Evolutionary conservation across 2,888 invertebrate species (phyloP), one percentile per base, ranked within the genome.

Genomic region (Dryobotodes eremita): DNA sequence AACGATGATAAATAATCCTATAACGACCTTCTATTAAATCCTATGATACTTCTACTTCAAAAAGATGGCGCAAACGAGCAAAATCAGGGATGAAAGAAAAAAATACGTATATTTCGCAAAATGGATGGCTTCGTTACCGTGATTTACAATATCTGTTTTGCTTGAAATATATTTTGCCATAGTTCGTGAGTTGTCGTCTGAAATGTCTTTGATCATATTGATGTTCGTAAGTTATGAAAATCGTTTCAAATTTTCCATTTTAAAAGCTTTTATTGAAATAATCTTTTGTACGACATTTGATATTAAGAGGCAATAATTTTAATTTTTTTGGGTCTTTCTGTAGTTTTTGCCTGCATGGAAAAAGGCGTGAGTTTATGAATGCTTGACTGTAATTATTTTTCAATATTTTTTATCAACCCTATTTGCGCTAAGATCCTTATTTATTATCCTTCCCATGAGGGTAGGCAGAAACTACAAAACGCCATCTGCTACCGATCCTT

Each of bases 41-140:
- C 31, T 50, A 73, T 74, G 42, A 61, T 75, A 78, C 53, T 69
- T 64, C 15, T 80, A 42, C 50, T 66, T 71, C n/a, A 61, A 75
- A 81, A 87, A 85, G 59, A 83, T 77, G 66, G 75, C 50, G 79
- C 76, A 79, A 86, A 79, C 73, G 82, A 84, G 85, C 73, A 82
- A 89, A 84, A 77, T 84, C 80, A 77, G 83, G 84, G 78, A 84
- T 81, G 83, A 86, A 85, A 80, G 86, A 86, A 89, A 86, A 79
- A 90, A 90, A 88, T 86, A 89, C 86, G 83, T 87, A 87, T 85
- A 87, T 86, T 87, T 83, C 76, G 74, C 84, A 88, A 80, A 90
- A 93, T 88, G 86, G 87, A 93, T 92, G 88, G 88, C 88, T 92
- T 92, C 91, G 91, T 93, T 92, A 93, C 86, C 57, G 87, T 93